Evolutionary conservation across 30 jellyfish, hydroid and myxozoan species (phyloP), one percentile per base, ranked within the genome.

Genomic region (Pseudorhiza aurosa): DNA sequence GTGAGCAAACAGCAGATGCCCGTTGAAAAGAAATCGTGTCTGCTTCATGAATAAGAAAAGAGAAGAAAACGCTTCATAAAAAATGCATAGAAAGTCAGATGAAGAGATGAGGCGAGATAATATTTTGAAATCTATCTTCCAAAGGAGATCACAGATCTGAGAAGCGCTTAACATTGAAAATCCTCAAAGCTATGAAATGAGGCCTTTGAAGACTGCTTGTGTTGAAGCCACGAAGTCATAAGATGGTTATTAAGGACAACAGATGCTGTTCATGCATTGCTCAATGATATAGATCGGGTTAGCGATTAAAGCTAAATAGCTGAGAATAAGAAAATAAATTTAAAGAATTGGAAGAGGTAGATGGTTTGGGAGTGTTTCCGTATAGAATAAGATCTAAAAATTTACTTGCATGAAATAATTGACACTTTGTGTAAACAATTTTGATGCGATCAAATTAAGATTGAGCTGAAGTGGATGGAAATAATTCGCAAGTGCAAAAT

Each of bases 261-360:
- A 53, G 67, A 53, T 53, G 67, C 24, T 53, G 67, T 15, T 53
- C 67, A 53, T 18, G 67, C 67, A 53, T 53, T n/a, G n/a, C n/a
- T n/a, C n/a, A n/a, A n/a, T n/a, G n/a, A n/a, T n/a, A n/a, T n/a
- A n/a, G n/a, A n/a, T n/a, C n/a, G n/a, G n/a, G n/a, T n/a, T 8
- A 53, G 67, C 67, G 24, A 33, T 53, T 53, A 53, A 21, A n/a
- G 36, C 19, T 33, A 53, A 53, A 18, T 53, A 53, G 35, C n/a
- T 19, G 67, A 53, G 35, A 15, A n/a, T n/a, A n/a, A n/a, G n/a
- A n/a, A n/a, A n/a, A n/a, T n/a, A n/a, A n/a, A n/a, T n/a, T n/a
- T n/a, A n/a, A n/a, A n/a, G n/a, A n/a, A n/a, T n/a, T n/a, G n/a
- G n/a, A n/a, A n/a, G n/a, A n/a, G n/a, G n/a, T n/a, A n/a, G n/a